Conservation (phyloP, 2,113 vertebrate species). For the Ceuthmochares aereus region DNA sequence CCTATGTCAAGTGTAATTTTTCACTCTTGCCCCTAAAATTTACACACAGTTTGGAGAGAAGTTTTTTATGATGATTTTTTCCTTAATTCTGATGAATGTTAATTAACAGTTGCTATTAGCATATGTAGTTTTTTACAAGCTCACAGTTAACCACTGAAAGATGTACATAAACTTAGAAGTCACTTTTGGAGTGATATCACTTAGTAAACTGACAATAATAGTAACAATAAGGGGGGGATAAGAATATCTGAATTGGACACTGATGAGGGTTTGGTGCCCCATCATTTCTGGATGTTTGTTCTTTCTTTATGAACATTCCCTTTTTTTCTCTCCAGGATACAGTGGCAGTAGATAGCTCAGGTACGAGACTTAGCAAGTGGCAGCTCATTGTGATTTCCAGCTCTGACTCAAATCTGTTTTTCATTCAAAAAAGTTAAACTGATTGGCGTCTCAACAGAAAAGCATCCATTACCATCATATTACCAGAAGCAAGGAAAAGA, state of each 20-base stretch:
- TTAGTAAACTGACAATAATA: not conserved
- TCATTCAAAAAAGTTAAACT: not conserved
- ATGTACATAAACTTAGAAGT: not conserved
- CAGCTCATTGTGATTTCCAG: not conserved
- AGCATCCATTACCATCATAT: not conserved
- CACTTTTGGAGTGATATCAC: not conserved
- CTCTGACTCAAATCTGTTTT: not conserved
- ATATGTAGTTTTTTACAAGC: not conserved
- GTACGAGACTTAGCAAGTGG: not conserved
- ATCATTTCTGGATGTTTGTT: not conserved
- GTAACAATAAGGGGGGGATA: not conserved
- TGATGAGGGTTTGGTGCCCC: not conserved
- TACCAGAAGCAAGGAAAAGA: not conserved
- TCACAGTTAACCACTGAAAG: not conserved
- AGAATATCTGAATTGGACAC: not conserved
- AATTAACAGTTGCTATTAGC: not conserved
- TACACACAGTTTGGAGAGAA: not conserved
- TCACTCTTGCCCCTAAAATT: not conserved
- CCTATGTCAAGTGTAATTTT: not conserved
- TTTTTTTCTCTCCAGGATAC: not conserved
- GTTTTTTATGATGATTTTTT: not conserved
- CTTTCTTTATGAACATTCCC: not conserved
- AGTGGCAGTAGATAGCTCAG: not conserved
- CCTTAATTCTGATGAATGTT: not conserved
- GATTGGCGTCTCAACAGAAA: not conserved